These are phyloP conservation scores for Leptinotarsa lineolata DNA, from an alignment of 1,140 invertebrate species.

Conservation along the genomic window DNA sequence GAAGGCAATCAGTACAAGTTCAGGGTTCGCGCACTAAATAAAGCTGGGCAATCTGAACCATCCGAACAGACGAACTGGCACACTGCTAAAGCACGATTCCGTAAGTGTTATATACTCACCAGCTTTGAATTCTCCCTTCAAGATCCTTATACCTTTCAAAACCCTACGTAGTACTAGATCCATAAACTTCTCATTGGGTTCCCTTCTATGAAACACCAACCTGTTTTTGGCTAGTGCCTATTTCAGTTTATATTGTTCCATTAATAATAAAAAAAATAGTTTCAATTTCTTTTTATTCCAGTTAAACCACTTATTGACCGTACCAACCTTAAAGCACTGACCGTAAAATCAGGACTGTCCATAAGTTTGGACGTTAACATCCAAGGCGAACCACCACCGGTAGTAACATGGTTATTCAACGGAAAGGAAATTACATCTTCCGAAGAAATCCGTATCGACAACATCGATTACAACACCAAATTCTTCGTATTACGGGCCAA, in stretches of 20 bases:
- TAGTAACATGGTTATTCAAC: slow-evolving; percentile 86
- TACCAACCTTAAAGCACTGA: slow-evolving; percentile 81
- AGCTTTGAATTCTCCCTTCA: neutral
- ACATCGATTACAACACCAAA: slow-evolving; percentile 88
- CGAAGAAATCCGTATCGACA: slow-evolving; percentile 77
- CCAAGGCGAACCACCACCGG: slow-evolving; percentile 92
- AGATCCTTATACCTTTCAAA: no score
- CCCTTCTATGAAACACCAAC: no score
- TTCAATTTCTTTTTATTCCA: slow-evolving; percentile 56
- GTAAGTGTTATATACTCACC: slow-evolving; percentile 64
- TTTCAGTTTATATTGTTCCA: no score
- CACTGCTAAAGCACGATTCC: slow-evolving; percentile 89
- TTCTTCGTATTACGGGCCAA: slow-evolving; percentile 84
- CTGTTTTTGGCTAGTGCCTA: no score
- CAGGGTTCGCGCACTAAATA: slow-evolving; percentile 91
- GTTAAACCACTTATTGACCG: slow-evolving; percentile 93
- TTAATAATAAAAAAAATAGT: slow-evolving; percentile 22
- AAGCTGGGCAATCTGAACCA: slow-evolving; percentile 93
- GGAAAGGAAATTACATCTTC: slow-evolving; percentile 72
- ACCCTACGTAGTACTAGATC: no score
- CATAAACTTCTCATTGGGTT: no score
- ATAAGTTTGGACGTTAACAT: slow-evolving; percentile 90
- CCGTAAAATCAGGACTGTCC: slow-evolving; percentile 89
- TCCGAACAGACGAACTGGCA: slow-evolving; percentile 93
- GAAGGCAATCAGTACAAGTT: slow-evolving; percentile 97